A percentile compares a stretch with the other conserved stretches of the same genome.
Evolutionary conservation across 2,888 invertebrate genomes (phyloP).

Genomic region (Lordiphosa andalusiaca): DNA sequence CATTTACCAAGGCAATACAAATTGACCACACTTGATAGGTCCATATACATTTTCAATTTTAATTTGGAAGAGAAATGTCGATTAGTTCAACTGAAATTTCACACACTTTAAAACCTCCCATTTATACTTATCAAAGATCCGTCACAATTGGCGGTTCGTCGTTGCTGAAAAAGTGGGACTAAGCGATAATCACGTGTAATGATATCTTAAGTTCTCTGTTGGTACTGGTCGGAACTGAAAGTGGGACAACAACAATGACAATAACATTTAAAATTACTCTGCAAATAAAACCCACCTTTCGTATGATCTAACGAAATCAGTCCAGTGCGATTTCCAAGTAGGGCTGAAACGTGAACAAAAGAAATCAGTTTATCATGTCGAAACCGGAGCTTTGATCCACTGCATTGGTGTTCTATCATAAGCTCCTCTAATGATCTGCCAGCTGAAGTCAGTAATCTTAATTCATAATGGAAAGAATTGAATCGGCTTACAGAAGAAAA

Average conservation of each 20-base stretch:
- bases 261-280: slow-evolving; percentile 17
- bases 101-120: slow-evolving; percentile 39
- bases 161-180: slow-evolving; percentile 3
- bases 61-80: slow-evolving; percentile 12
- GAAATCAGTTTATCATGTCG: slow-evolving; percentile 30
- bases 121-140: slow-evolving; percentile 29
- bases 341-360: slow-evolving; percentile 47
- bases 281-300: slow-evolving; percentile 49
- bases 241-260: slow-evolving; percentile 51
- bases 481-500: slow-evolving; percentile 58
- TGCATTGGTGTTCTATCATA: slow-evolving; percentile 54
- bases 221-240: slow-evolving; percentile 50
- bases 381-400: slow-evolving; percentile 33
- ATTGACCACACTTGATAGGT: slow-evolving; percentile 40
- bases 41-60: slow-evolving; percentile 44
- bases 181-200: slow-evolving; percentile 3
- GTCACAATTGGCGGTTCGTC: slow-evolving; percentile 39
- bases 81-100: slow-evolving; percentile 23
- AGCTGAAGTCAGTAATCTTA: slow-evolving; percentile 16
- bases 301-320: slow-evolving; percentile 25
- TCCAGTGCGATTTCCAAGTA: slow-evolving; percentile 47
- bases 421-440: slow-evolving; percentile 37
- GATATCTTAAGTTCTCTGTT: slow-evolving; percentile 40
- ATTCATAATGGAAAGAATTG: slow-evolving; percentile 66
- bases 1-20: slow-evolving; percentile 35